phyloP scores from a whole-genome alignment of 2,888 invertebrate species.

The Allolobophora icterica region DNA sequence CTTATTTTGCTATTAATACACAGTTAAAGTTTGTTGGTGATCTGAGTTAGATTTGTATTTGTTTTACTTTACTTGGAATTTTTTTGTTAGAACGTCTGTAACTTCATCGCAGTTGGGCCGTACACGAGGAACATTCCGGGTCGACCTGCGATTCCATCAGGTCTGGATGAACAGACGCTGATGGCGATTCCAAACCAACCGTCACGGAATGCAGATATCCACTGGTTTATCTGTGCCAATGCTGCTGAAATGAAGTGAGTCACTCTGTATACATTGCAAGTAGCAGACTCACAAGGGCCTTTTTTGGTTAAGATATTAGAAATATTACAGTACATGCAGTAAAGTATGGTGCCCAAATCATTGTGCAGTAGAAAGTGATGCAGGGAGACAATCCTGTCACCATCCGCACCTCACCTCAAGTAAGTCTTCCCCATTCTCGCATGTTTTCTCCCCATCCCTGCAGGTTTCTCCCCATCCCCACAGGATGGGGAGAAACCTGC shows the following conservation, averaged over 20 bases:
- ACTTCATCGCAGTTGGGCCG: conserved; percentile 48
- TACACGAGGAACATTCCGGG: conserved; percentile 47
- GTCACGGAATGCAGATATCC: conserved; percentile 37
- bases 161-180: conserved; percentile 41
- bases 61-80: neutral
- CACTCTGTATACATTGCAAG: neutral
- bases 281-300: neutral
- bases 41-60: neutral
- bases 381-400: too few relatives aligned
- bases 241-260: conserved; percentile 41
- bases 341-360: neutral
- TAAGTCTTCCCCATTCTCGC: too few relatives aligned
- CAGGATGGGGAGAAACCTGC: too few relatives aligned
- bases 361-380: too few relatives aligned
- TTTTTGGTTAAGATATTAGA: neutral
- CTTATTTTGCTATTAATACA: neutral
- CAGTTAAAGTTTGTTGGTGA: neutral
- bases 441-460: too few relatives aligned
- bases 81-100: conserved; percentile 45
- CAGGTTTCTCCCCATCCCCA: too few relatives aligned
- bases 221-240: conserved; percentile 41
- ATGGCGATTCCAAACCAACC: conserved; percentile 46
- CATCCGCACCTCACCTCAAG: too few relatives aligned
- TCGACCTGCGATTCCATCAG: conserved; percentile 45
- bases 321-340: neutral